A percentile compares a stretch with the other conserved stretches of the same genome.
These are phyloP conservation scores for Crypturellus tataupa DNA, from an alignment of 2,797 vertebrate species.

Conservation along the genomic window DNA sequence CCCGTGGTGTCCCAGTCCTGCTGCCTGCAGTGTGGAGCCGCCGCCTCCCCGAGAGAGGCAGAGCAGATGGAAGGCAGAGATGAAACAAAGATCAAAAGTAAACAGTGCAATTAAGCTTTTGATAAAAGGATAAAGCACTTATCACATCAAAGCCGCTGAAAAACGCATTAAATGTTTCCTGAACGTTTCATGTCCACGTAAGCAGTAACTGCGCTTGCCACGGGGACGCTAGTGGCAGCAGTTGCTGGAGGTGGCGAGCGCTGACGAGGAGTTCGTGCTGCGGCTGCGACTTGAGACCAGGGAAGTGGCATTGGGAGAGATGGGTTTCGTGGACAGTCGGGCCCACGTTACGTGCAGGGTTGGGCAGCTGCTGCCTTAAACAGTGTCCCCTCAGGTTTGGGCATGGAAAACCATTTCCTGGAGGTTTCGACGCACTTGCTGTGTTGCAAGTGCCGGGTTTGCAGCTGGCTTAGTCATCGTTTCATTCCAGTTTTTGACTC, in stretches of 20 bases:
- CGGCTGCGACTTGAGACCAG: neutral
- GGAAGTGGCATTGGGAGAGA: neutral
- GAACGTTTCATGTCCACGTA: neutral
- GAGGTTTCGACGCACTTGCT: neutral
- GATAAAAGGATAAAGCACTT: slow-evolving; percentile 72
- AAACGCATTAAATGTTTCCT: slow-evolving; percentile 55
- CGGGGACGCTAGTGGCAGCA: neutral
- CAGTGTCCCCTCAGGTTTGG: neutral
- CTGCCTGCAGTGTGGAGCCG: neutral
- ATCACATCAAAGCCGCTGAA: slow-evolving; percentile 46
- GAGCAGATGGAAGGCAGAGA: slow-evolving; percentile 68
- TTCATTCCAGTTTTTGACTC: neutral
- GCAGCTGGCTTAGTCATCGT: neutral
- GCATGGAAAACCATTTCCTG: neutral
- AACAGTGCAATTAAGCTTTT: slow-evolving; percentile 65
- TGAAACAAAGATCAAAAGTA: slow-evolving; percentile 73
- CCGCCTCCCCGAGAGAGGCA: slow-evolving; percentile 54
- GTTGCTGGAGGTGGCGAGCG: neutral
- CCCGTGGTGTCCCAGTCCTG: too few species aligned
- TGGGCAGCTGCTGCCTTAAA: neutral
- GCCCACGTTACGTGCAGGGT: accelerated
- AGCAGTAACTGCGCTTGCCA: neutral
- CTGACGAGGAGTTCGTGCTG: neutral
- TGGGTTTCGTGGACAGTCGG: neutral
- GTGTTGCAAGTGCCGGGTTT: neutral